Evolutionary conservation across 1,140 invertebrate species (phyloP), one percentile per base, ranked within the genome.

Genomic region (Nebria ingens): DNA sequence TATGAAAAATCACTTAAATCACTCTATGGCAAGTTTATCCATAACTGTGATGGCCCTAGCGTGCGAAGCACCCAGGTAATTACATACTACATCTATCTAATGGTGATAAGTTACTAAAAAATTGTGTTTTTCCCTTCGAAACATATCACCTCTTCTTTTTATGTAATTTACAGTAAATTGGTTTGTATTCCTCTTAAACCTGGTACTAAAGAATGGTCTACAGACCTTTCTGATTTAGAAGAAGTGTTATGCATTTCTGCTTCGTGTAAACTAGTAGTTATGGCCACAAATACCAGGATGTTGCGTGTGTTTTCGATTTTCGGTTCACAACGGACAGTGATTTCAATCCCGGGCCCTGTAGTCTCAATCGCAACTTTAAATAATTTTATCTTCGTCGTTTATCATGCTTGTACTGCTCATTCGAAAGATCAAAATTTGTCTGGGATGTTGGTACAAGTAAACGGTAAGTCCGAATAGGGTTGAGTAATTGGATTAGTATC

Each of bases 201-300:
- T 2, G 85, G 88, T 56, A 85, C 82, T 64, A 93, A 93, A 66
- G 93, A 97, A 74, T 98, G 94, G 95, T 81, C 76, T 12, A 66
- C 83, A 4, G 78, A 82, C 22, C 69, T 96, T 66, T 82, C 87
- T 0, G 81, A 84, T 55, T 82, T 78, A 12, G 92, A 96, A 72
- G 84, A 88, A 62, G 82, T 82, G 0, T 58, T 80, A 55, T 83
- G 83, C n/a, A 63, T 95, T 17, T 79, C 82, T 3, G 77, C 84
- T 29, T 89, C 87, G 4, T 74, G 79, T 20, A 82, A 77, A 49
- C 82, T 92, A 65, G 75, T 95, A 13, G 92, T 86, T 21, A 83
- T 83, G 38, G 88, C 84, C 2, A 95, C 91, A 0, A 79, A 78
- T 59, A 73, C 72, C 22, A 74, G 86, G 56, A 79, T 85, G 58